Percentiles rank a stretch among this genome's conserved stretches.
phyloP scores from a whole-genome alignment of 2,797 vertebrate genomes.

The Aplochiton taeniatus region DNA sequence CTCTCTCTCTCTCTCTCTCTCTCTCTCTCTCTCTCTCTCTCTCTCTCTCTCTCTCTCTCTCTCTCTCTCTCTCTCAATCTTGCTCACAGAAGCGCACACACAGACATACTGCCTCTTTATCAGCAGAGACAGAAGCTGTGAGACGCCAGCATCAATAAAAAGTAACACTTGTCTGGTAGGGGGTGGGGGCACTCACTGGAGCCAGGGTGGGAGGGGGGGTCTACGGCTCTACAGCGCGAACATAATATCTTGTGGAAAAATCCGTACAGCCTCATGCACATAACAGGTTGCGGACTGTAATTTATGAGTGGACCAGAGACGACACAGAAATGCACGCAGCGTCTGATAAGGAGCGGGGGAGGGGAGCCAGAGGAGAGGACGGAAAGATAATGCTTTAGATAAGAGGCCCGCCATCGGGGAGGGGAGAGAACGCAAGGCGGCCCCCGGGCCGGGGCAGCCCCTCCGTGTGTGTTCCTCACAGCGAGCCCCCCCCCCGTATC shows the following conservation, averaged over 20 bases:
- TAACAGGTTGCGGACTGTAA: conserved; percentile 34
- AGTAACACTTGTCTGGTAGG: conserved; percentile 53
- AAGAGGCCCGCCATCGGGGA: conserved; percentile 24
- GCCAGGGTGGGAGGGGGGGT: conserved; percentile 8
- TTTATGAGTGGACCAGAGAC: conserved; percentile 40
- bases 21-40: not conserved
- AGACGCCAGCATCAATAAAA: conserved; percentile 77
- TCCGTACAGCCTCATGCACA: conserved; percentile 40
- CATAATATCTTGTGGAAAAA: conserved; percentile 43
- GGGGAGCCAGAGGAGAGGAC: conserved; percentile 10
- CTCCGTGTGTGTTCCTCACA: conserved; percentile 24
- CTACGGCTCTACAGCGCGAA: conserved; percentile 17
- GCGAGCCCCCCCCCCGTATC: conserved; percentile 11
- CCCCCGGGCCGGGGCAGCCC: not conserved
- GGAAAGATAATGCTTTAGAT: conserved; percentile 20
- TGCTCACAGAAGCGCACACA: not conserved
- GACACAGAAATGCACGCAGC: conserved; percentile 11
- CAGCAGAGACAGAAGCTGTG: conserved; percentile 59
- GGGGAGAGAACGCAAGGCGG: not conserved
- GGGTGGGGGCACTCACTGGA: conserved; percentile 26
- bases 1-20: no score
- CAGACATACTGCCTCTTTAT: conserved; percentile 31
- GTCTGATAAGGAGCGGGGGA: conserved; percentile 31
- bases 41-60: conserved; percentile 16
- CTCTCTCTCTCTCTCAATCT: conserved; percentile 17